Conservation (phyloP, 2,888 invertebrate genomes). For the Tinea trinotella region DNA sequence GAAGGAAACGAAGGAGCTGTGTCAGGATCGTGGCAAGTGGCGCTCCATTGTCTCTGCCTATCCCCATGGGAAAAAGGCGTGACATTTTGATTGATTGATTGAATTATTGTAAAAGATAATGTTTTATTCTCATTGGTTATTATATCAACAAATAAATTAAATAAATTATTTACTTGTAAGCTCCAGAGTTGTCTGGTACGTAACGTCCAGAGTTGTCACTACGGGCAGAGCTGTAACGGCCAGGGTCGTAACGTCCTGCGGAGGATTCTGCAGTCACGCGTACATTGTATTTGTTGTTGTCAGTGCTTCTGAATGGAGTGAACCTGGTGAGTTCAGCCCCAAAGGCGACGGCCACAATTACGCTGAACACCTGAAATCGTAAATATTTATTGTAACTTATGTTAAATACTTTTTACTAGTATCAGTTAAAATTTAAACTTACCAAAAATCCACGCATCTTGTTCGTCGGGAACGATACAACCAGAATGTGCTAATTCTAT, state of each 20-base stretch:
- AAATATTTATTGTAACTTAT: conserved; percentile 19
- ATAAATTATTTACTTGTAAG: conserved; percentile 40
- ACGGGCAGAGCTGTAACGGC: conserved; percentile 29
- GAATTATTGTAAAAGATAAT: no score
- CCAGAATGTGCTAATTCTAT: conserved; percentile 52
- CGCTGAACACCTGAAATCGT: conserved; percentile 44
- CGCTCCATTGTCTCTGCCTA: no score
- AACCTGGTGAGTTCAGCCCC: conserved; percentile 39
- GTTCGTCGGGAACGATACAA: conserved; percentile 42
- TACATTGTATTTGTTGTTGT: conserved; percentile 26
- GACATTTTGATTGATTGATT: no score
- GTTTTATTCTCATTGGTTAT: no score
- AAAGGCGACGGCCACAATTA: conserved; percentile 44
- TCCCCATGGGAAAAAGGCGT: no score
- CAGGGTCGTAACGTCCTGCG: conserved; percentile 23
- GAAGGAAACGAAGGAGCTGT: no score
- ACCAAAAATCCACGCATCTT: conserved; percentile 58
- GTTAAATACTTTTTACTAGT: background rate
- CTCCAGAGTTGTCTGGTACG: conserved; percentile 41
- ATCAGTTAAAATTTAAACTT: conserved; percentile 29
- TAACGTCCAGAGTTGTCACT: conserved; percentile 37
- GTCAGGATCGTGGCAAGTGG: no score
- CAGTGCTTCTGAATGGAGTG: conserved; percentile 31
- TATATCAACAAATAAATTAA: background rate
- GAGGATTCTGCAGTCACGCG: conserved; percentile 27